These are phyloP conservation scores for Mormyrops attenuatus DNA, from an alignment of 2,797 vertebrate genomes.

Conservation along the genomic window DNA sequence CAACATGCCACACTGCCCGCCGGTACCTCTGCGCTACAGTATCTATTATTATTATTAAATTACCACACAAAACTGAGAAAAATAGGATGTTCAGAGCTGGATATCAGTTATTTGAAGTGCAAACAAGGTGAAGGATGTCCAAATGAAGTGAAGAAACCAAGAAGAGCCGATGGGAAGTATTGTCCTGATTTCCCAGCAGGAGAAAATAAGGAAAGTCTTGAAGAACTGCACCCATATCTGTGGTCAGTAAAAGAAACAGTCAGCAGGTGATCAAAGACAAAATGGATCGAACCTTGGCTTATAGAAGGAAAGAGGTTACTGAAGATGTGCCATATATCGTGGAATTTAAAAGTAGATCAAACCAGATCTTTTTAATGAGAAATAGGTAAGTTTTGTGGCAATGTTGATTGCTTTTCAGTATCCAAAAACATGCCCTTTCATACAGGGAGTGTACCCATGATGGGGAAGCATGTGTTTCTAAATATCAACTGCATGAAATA, in stretches of 20 bases:
- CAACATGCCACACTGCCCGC: too few species aligned
- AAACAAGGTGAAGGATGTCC: not conserved
- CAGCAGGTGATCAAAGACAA: constrained; percentile 5
- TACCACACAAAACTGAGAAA: not conserved
- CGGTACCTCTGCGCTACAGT: too few species aligned
- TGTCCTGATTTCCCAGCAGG: constrained; percentile 14
- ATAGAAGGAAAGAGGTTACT: constrained; percentile 15
- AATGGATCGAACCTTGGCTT: constrained; percentile 16
- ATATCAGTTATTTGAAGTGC: constrained; percentile 11
- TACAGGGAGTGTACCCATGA: not conserved
- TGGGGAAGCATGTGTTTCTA: not conserved
- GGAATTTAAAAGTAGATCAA: constrained; percentile 25
- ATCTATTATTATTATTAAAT: too few species aligned
- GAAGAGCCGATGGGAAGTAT: constrained; percentile 16
- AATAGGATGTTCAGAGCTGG: constrained; percentile 14
- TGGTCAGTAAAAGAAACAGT: constrained; percentile 7
- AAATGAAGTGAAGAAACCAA: not conserved
- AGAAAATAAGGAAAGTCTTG: constrained; percentile 5
- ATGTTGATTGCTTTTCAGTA: not conserved
- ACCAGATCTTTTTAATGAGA: constrained; percentile 19
- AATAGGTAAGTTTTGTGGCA: constrained; percentile 15
- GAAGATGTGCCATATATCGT: not conserved
- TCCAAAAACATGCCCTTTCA: not conserved
- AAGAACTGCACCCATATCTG: constrained; percentile 15
- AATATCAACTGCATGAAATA: not conserved